Evolutionary conservation across 1,140 invertebrate genomes (phyloP).

Genomic region (Drosophila nasuta): DNA sequence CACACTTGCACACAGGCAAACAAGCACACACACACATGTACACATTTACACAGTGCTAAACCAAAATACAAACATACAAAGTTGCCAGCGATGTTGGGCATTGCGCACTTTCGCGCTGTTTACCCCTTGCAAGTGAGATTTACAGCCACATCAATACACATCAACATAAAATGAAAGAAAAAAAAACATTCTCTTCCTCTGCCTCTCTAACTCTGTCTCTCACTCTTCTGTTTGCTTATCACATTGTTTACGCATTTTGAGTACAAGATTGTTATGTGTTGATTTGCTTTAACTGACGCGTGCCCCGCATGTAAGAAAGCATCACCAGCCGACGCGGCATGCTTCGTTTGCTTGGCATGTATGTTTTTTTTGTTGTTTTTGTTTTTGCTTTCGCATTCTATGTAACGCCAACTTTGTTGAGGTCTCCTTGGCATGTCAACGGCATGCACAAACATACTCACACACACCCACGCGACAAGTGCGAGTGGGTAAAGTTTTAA

Average conservation of each 20-base stretch:
- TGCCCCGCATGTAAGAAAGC: slow-evolving; percentile 78
- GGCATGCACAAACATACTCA: slow-evolving; percentile 47
- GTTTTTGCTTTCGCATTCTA: slow-evolving; percentile 53
- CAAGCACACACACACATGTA: slow-evolving; percentile 29
- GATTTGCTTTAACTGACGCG: slow-evolving; percentile 81
- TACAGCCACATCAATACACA: slow-evolving; percentile 79
- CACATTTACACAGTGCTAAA: slow-evolving; percentile 13
- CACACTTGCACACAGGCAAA: slow-evolving; percentile 19
- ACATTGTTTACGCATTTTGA: slow-evolving; percentile 83
- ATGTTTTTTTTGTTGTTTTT: slow-evolving; percentile 28
- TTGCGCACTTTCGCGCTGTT: slow-evolving; percentile 38
- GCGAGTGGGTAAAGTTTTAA: slow-evolving; percentile 55
- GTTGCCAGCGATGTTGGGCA: slow-evolving; percentile 40
- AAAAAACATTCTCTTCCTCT: slow-evolving; percentile 2
- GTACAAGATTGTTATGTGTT: slow-evolving; percentile 84
- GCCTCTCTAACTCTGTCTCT: background rate
- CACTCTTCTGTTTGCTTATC: slow-evolving; percentile 66
- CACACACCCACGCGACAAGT: slow-evolving; percentile 6
- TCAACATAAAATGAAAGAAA: slow-evolving; percentile 38
- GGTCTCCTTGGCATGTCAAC: slow-evolving; percentile 63
- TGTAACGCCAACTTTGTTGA: slow-evolving; percentile 58
- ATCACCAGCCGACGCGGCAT: slow-evolving; percentile 30
- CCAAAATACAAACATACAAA: slow-evolving; percentile 22
- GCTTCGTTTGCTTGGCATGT: slow-evolving; percentile 20
- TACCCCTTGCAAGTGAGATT: slow-evolving; percentile 74